Evolutionary conservation across 2,797 vertebrate species (phyloP), one percentile per base, ranked within the genome.

Genomic region (Moxostoma hubbsi): DNA sequence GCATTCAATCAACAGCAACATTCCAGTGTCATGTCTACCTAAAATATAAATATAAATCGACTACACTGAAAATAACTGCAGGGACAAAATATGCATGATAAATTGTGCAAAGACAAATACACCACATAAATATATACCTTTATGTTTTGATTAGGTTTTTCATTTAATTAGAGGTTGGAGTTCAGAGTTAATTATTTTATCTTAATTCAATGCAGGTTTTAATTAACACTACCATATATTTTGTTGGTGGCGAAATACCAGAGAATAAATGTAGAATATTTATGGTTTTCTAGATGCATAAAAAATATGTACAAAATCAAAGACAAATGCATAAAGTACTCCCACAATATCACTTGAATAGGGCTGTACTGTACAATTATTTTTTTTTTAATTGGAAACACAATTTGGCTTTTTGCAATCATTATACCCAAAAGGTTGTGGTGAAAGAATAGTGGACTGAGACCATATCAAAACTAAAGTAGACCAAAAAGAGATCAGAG

Each of bases 181-280:
- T 77, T 83, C 49, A 83, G 51, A 81, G 36, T 80, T 77, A 80
- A 73, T 75, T 77, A 83, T 83, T 79, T 83, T 65, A 75, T 61
- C 71, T 69, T 87, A 79, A 64, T 81, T 81, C 77, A 53, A 71
- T 55, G 50, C 57, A 59, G 82, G 74, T 47, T 69, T 83, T 84
- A 85, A 85, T 83, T 83, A 77, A 83, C 80, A 12, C 66, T 80
- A 83, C 80, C 10, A 62, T 80, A 81, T 84, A 84, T 81, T 82
- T 73, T 24, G 75, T 49, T 58, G 8, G 9, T 50, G 47, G 45
- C n/a, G 69, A 81, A 49, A 72, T 66, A 74, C 68, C 7, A 49
- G 13, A 68, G 36, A 50, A 63, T 53, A 46, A 36, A 73, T 53
- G 36, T 36, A 62, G n/a, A 61, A 53, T 18, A 61, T 65, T 72